Conservation (phyloP, 2,113 vertebrate genomes). For the Colossoma macropomum region DNA sequence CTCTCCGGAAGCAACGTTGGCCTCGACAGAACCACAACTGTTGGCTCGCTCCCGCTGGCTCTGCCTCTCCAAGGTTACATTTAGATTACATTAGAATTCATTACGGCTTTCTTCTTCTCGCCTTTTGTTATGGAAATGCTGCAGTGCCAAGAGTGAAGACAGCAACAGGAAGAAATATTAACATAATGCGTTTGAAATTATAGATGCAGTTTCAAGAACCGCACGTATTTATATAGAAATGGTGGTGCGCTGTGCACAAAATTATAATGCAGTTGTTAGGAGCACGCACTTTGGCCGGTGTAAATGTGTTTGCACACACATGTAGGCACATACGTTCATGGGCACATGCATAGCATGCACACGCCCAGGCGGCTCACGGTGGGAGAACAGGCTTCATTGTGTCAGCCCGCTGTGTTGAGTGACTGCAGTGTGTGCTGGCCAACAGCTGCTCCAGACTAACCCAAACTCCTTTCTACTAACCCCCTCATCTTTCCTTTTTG, state of each 20-base stretch:
- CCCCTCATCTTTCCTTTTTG: conserved; percentile 67
- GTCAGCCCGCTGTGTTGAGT: conserved; percentile 76
- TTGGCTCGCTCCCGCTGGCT: not conserved
- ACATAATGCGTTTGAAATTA: conserved; percentile 3
- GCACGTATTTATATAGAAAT: not conserved
- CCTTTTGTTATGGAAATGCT: conserved; percentile 4
- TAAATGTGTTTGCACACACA: conserved; percentile 34
- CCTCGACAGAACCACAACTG: not conserved
- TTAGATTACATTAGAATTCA: conserved; percentile 16
- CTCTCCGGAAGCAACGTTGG: not conserved
- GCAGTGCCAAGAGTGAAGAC: not conserved
- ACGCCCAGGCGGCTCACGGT: conserved; percentile 48
- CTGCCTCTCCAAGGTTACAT: conserved; percentile 18
- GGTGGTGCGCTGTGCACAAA: not conserved
- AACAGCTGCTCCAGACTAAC: conserved; percentile 76
- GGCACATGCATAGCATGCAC: conserved; percentile 9
- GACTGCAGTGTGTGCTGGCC: conserved; percentile 79
- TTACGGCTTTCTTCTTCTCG: conserved; percentile 33
- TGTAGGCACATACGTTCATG: conserved; percentile 22
- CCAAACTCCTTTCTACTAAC: conserved; percentile 8
- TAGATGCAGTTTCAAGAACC: not conserved
- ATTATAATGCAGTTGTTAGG: not conserved
- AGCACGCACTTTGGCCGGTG: not conserved
- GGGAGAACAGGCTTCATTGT: conserved; percentile 77
- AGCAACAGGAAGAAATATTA: conserved; percentile 2